Evolutionary conservation across 2,888 invertebrate genomes (phyloP).

Genomic region (Beris morrisii): DNA sequence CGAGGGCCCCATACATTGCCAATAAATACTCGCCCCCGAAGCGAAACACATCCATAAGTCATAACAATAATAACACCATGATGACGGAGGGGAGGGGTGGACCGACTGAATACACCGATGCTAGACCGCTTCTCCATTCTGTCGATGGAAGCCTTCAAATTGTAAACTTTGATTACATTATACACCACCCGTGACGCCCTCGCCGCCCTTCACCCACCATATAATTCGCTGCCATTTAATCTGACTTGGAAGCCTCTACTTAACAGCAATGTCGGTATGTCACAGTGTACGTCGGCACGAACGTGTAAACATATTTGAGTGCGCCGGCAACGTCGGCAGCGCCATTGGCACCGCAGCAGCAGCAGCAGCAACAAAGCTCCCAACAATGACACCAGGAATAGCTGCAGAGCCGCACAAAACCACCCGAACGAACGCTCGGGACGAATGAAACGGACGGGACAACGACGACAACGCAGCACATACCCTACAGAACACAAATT

Average conservation of each 20-base stretch:
- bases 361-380: slow-evolving; percentile 30
- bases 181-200: slow-evolving; percentile 15
- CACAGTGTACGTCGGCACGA: slow-evolving; percentile 22
- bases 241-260: slow-evolving; percentile 34
- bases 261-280: slow-evolving; percentile 26
- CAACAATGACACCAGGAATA: slow-evolving; percentile 9
- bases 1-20: slow-evolving; percentile 9
- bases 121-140: slow-evolving; percentile 26
- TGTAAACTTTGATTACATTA: slow-evolving; percentile 38
- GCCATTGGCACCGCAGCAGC: background rate
- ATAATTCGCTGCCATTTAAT: slow-evolving; percentile 37
- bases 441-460: no score
- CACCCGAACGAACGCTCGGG: no score
- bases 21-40: background rate
- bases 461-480: background rate
- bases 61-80: slow-evolving; percentile 31
- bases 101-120: slow-evolving; percentile 9
- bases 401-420: background rate
- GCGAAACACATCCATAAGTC: slow-evolving; percentile 30
- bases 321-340: slow-evolving; percentile 10
- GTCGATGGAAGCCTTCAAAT: slow-evolving; percentile 30
- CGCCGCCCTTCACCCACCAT: background rate
- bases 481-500: background rate
- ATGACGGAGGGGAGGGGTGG: background rate
- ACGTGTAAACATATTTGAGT: slow-evolving; percentile 23